Evolutionary conservation across 2,113 vertebrate genomes (phyloP), one percentile per base, ranked within the genome.

Genomic region (Hyla sarda): DNA sequence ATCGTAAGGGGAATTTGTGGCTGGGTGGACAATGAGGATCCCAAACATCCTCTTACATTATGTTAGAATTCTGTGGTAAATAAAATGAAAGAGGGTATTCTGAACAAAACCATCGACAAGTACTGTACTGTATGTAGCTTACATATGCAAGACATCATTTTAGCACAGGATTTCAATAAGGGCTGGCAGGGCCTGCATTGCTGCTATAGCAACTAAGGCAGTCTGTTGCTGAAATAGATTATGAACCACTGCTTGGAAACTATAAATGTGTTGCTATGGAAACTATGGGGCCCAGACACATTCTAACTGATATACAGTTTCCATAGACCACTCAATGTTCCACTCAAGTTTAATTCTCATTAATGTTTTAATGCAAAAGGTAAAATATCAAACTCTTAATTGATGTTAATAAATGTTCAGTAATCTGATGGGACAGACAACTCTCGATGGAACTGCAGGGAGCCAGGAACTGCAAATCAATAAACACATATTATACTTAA

Each of bases 191-290:
- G 30, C 34, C 67, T 58, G 69, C 52, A 73, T 74, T 74, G 82
- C 69, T 73, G 30, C 69, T 25, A 74, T 83, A 28, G 82, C 82
- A 83, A 83, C 82, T 74, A n/a, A 83, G 47, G 82, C 82, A 72
- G 50, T 16, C 69, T 73, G 65, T 28, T 54, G 48, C 37, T 50
- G 82, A 73, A 83, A 74, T 73, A 54, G 67, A 83, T 83, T 83
- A 45, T 21, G 48, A 73, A 56, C 23, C 71, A 72, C 65, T 41
- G 69, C 82, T 72, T 54, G 32, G 50, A 83, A 73, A 72, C 82
- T 74, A 58, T 30, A 83, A 83, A 71, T 47, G 7, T 45, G 82
- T 83, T 83, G 32, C 82, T 58, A 83, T 83, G 34, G 82, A 83
- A 83, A 83, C 82, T 41, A 17, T 73, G 30, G 56, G 82, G 69